phyloP scores from a whole-genome alignment of 2,888 invertebrate genomes.

The Lissonota sp. region DNA sequence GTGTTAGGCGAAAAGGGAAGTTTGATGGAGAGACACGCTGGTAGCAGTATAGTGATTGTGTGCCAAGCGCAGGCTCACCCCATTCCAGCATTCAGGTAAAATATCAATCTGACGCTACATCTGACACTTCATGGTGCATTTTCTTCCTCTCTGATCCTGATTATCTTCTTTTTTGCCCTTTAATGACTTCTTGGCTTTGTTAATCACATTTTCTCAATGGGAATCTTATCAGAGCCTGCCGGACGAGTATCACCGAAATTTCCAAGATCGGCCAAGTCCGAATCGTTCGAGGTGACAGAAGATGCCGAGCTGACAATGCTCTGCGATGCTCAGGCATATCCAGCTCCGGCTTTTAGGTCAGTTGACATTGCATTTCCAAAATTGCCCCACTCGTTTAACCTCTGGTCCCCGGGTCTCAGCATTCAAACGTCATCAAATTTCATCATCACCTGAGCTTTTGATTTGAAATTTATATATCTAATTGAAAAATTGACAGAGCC shows the following conservation, averaged over 20 bases:
- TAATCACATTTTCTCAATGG: constrained; percentile 60
- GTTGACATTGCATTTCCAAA: constrained; percentile 63
- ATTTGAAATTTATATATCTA: too few species aligned
- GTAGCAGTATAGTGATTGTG: constrained; percentile 86
- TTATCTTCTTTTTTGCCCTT: constrained; percentile 21
- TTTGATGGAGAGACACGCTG: constrained; percentile 76
- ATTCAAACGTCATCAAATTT: too few species aligned
- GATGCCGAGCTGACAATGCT: constrained; percentile 81
- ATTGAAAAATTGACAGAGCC: too few species aligned
- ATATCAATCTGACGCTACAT: not conserved
- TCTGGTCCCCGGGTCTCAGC: not conserved
- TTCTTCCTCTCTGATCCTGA: not conserved
- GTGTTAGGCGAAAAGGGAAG: constrained; percentile 82
- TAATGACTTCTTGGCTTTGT: constrained; percentile 20
- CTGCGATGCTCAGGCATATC: constrained; percentile 81
- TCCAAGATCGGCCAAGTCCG: constrained; percentile 84
- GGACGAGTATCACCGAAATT: constrained; percentile 82
- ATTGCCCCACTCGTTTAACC: constrained; percentile 7
- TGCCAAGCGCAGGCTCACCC: constrained; percentile 91
- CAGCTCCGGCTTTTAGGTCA: constrained; percentile 80
- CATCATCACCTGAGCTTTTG: not conserved
- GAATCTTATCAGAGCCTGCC: constrained; percentile 79
- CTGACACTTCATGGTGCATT: not conserved
- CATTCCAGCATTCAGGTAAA: constrained; percentile 90
- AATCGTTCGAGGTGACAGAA: constrained; percentile 74